These are phyloP conservation scores for Pterois miles DNA, from an alignment of 2,797 vertebrate species.

Conservation along the genomic window DNA sequence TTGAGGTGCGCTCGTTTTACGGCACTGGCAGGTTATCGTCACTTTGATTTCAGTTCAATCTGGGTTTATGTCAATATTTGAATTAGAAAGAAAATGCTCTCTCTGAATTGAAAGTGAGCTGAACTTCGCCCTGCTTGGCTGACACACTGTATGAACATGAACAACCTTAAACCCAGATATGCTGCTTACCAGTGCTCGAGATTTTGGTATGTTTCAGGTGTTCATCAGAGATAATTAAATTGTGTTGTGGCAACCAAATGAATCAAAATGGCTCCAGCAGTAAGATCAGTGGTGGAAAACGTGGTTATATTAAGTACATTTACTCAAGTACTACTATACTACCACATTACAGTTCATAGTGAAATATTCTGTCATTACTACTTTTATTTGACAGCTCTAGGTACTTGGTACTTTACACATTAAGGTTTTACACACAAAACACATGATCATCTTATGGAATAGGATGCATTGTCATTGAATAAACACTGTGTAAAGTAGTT, in stretches of 20 bases:
- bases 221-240: neutral
- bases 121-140: neutral
- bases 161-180: neutral
- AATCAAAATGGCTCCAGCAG: neutral
- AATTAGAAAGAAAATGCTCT: neutral
- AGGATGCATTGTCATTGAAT: neutral
- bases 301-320: neutral
- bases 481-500: neutral
- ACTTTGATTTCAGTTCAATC: neutral
- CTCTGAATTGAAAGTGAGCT: neutral
- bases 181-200: neutral
- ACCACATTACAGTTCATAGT: neutral
- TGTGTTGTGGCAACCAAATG: neutral
- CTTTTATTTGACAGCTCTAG: neutral
- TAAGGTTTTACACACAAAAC: neutral
- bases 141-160: neutral
- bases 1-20: neutral
- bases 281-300: neutral
- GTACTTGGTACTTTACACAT: neutral
- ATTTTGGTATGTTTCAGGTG: neutral
- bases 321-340: neutral
- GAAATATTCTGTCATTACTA: neutral
- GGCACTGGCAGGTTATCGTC: neutral
- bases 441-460: neutral
- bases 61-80: neutral